Evolutionary conservation across 2,888 invertebrate genomes (phyloP).

Genomic region (Congeria kusceri): DNA sequence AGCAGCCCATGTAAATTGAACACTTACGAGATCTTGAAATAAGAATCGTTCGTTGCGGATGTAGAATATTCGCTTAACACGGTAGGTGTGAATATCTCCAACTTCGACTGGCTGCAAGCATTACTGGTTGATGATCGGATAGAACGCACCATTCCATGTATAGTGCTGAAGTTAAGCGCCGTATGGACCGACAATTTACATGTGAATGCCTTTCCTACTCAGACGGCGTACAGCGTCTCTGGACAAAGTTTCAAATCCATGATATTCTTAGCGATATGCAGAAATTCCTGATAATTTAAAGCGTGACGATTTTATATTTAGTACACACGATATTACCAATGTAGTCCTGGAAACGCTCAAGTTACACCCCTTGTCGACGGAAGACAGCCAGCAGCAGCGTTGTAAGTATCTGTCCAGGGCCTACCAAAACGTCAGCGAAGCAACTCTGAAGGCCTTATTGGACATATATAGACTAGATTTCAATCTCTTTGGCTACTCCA

Average conservation of each 20-base stretch:
- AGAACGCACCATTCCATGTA: constrained; percentile 37
- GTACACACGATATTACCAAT: no score
- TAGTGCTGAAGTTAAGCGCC: constrained; percentile 31
- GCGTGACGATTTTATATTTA: no score
- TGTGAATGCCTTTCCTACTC: constrained; percentile 23
- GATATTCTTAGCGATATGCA: constrained; percentile 53
- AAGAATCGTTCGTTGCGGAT: constrained; percentile 45
- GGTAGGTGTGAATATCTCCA: constrained; percentile 27
- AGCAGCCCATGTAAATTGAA: constrained; percentile 54
- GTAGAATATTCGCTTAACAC: constrained; percentile 36
- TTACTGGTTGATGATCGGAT: constrained; percentile 38
- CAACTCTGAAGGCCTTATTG: no score
- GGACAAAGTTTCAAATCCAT: constrained; percentile 61
- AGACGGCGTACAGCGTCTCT: constrained; percentile 29
- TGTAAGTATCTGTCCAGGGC: no score
- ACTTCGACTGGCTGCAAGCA: constrained; percentile 11
- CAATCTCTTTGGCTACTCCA: no score
- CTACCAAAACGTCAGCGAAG: no score
- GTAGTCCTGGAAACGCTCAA: no score
- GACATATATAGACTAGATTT: no score
- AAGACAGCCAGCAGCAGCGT: no score
- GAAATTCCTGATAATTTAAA: no score
- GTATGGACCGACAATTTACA: constrained; percentile 3
- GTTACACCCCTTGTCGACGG: no score
- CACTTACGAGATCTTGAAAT: constrained; percentile 42